Conservation (phyloP, 1,140 invertebrate species). For the Lasioglossum baleicum region DNA sequence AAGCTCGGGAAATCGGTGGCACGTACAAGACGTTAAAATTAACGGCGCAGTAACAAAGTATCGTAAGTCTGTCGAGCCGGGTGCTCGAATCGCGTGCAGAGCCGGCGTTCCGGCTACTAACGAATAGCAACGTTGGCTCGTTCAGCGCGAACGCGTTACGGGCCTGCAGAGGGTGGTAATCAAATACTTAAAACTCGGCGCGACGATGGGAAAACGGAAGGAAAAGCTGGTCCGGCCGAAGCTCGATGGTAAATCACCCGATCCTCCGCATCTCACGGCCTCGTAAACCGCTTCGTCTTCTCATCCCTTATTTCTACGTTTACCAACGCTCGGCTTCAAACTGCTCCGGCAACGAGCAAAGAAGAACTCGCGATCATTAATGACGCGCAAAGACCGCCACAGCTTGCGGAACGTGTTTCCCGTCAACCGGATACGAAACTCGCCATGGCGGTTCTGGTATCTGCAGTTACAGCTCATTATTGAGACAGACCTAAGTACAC, state of each 20-base stretch:
- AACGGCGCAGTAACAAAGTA: slow-evolving; percentile 78
- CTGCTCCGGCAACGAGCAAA: slow-evolving; percentile 3
- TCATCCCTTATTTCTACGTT: slow-evolving; percentile 21
- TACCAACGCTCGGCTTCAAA: slow-evolving; percentile 1
- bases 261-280: slow-evolving; percentile 44
- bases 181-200: slow-evolving; percentile 74
- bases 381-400: neutral
- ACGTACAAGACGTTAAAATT: slow-evolving; percentile 79
- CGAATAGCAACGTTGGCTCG: slow-evolving; percentile 35
- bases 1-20: slow-evolving; percentile 74
- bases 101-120: slow-evolving; percentile 58
- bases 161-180: slow-evolving; percentile 70
- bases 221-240: slow-evolving; percentile 15
- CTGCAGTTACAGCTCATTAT: neutral
- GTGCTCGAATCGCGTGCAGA: slow-evolving; percentile 56
- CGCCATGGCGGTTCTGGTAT: neutral
- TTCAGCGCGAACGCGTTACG: slow-evolving; percentile 63
- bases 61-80: slow-evolving; percentile 60
- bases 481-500: neutral
- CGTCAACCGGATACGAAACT: neutral
- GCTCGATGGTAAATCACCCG: slow-evolving; percentile 26
- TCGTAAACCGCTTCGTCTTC: slow-evolving; percentile 55
- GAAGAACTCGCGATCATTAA: slow-evolving; percentile 1
- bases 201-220: slow-evolving; percentile 14
- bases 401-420: neutral